Base-by-base conservation (phyloP, 2,797 vertebrate species). In the Florisuga fusca region DNA sequence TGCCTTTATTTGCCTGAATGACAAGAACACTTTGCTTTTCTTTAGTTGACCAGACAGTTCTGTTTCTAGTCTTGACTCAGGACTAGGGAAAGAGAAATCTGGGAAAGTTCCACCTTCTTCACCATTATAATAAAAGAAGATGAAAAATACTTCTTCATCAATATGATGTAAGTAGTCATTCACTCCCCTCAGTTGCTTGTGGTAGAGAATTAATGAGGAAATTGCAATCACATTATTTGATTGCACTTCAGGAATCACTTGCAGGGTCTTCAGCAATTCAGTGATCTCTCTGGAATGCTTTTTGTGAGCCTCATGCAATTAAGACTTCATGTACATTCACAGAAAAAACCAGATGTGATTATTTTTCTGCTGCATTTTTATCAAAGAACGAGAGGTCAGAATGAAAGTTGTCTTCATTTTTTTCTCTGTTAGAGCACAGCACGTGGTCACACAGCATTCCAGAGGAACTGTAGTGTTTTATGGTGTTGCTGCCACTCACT, bases 81-180 rank as follows among this genome's bases (percentile, higher is more conserved):
- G 21, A 36, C 20, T 20, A 51, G 25, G 33, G 53, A 36, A 74
- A 80, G 3, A 0, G 8, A 80, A 67, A 46, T 2, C 25, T 23
- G 25, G 12, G 18, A 6, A 68, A 46, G 8, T 10, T 51, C 38
- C 19, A 81, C 33, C 31, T n/a, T 14, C 59, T 54, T 58, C 67
- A 29, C 41, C 10, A 1, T 2, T 5, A 3, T 4, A 27, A 7
- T 21, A 15, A 50, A 0, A 27, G 55, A 73, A 20, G 34, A 29
- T 8, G 69, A 31, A 72, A 93, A 54, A 33, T 5, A 27, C 33
- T 6, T 15, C 41, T 23, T n/a, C 2, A 7, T 16, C 9, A 34
- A 12, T 11, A 36, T 1, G n/a, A 69, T 19, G 36, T 75, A 62
- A 50, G 7, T 11, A 43, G n/a, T 29, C 66, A 23, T 8, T 38